Conservation (phyloP, 2,113 vertebrate genomes). For the Lonchura striata region DNA sequence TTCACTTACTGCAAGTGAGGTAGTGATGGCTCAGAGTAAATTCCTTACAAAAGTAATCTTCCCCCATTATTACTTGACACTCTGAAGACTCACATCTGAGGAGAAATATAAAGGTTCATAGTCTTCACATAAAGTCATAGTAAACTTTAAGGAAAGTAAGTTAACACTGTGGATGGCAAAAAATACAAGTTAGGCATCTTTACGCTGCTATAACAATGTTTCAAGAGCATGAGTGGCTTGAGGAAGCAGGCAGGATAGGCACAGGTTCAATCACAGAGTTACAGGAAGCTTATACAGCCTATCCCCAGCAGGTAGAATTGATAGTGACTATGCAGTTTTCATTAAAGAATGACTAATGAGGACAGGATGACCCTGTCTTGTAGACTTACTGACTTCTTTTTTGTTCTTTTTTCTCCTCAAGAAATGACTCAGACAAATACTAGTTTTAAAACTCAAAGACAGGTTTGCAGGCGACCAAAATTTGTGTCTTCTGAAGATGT, state of each 20-base stretch:
- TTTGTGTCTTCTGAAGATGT: constrained; percentile 85
- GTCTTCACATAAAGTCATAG: background rate
- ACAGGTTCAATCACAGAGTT: background rate
- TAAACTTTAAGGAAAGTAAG: background rate
- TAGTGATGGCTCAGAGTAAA: background rate
- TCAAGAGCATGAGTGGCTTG: background rate
- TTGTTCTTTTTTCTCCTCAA: constrained; percentile 36
- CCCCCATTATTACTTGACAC: background rate
- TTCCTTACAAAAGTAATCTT: background rate
- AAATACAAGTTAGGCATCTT: background rate
- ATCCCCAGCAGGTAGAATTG: background rate
- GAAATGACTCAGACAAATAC: constrained; percentile 85
- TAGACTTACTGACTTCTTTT: background rate
- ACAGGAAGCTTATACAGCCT: background rate
- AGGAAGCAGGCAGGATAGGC: background rate
- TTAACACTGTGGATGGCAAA: background rate
- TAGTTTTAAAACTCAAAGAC: constrained; percentile 72
- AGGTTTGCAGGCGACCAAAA: constrained; percentile 82
- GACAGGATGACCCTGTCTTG: background rate
- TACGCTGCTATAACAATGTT: background rate
- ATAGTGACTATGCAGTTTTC: background rate
- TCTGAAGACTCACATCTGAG: background rate
- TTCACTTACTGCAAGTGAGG: background rate
- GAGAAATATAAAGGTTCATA: background rate
- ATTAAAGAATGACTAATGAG: background rate